Base-by-base conservation (phyloP, 2,797 vertebrate species). In the Megalops cyprinoides region DNA sequence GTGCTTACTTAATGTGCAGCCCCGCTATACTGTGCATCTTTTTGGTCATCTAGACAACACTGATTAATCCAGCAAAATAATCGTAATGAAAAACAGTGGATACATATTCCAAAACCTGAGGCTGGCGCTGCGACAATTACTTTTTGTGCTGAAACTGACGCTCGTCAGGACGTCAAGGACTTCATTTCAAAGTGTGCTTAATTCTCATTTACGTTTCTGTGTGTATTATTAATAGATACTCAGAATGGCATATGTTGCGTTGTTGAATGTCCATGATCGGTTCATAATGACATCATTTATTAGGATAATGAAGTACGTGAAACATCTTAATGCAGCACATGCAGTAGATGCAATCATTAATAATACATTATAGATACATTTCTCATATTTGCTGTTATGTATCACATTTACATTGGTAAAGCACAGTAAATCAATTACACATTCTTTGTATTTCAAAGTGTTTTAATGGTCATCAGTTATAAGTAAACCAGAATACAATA, bases 401-500 rank as follows among this genome's bases (percentile, higher is more conserved):
- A 53, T 9, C 20, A 58, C 4, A n/a, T 58, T n/a, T 14, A 53
- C n/a, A n/a, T n/a, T n/a, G n/a, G n/a, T n/a, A n/a, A n/a, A 53
- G 53, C 18, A 15, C 51, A 53, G 51, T 44, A 44, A 42, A 42
- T n/a, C 39, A 71, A 44, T 23, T 12, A 71, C 67, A 71, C 37
- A 71, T 23, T 44, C 10, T 60, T 60, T 39, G 42, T 80, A 80
- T 80, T n/a, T 74, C 74, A 76, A 62, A 80, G 31, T 42, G 39
- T 77, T 81, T 75, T 81, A 81, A 76, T 77, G 44, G 31, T 42
- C 60, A 81, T 23, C 37, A 14, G 76, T 62, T 65, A 37, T 58
- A 58, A 37, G 51, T 77, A 44, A 69, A 56, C 74, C 46, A 81
- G 60, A 81, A 65, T 77, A 77, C 58, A 76, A 81, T 76, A 28